Percentiles rank a stretch among this genome's conserved stretches.
These are phyloP conservation scores for Patagioenas fasciata DNA, from an alignment of 2,113 vertebrate species.

Conservation along the genomic window DNA sequence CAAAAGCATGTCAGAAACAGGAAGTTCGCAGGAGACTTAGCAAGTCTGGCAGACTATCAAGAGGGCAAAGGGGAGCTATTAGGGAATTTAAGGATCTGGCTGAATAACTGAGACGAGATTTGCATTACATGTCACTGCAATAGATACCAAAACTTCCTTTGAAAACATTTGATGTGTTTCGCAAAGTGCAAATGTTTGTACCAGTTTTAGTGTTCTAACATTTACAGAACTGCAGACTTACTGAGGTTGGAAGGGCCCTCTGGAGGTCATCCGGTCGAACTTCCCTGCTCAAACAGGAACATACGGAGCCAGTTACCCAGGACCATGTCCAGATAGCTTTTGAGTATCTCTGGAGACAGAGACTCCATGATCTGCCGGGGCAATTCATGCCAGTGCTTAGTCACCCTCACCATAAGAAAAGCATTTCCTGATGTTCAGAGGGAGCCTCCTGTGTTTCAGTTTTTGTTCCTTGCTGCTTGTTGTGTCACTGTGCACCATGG, in stretches of 20 bases:
- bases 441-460: neutral
- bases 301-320: neutral
- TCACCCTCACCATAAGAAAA: neutral
- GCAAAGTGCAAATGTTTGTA: neutral
- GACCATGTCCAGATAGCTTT: neutral
- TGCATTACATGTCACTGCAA: neutral
- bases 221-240: neutral
- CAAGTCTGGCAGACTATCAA: neutral
- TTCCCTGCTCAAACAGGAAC: neutral
- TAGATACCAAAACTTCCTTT: neutral
- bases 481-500: neutral
- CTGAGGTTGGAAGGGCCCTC: neutral
- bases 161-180: neutral
- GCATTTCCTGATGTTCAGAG: too few relatives aligned
- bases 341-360: neutral
- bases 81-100: neutral
- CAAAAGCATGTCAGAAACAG: neutral
- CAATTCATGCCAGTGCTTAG: neutral
- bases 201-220: neutral
- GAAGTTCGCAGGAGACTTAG: neutral
- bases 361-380: neutral
- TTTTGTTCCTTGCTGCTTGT: neutral
- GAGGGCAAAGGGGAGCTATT: neutral
- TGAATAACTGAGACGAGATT: neutral
- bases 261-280: neutral